Evolutionary conservation across 1,140 invertebrate species (phyloP), one percentile per base, ranked within the genome.

Genomic region (Meloidogyne chitwoodi): DNA sequence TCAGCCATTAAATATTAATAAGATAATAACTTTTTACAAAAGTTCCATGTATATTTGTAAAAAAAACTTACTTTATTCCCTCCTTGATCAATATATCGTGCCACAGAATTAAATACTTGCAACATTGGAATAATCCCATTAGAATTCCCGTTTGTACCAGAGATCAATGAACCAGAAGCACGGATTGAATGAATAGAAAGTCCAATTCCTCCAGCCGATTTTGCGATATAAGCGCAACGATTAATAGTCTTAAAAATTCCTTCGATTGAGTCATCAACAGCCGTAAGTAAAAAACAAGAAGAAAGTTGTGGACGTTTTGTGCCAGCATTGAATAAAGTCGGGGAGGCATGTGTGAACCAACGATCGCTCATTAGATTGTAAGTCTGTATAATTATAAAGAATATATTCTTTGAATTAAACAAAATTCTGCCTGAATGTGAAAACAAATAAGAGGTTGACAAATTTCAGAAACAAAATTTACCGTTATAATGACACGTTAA

Each of bases 101-200:
- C 95, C 41, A 94, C 95, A 85, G 95, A 95, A 87, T 99, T 99
- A 84, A 92, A 99, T 0, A 98, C 94, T 81, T 94, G 80, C 11
- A 99, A 89, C 94, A 99, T 97, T 0, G 96, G 96, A 44, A 99
- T 92, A n/a, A 99, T 88, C 8, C 97, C 97, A 89, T 97, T 98
- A 0, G 95, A 98, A 19, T 91, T 90, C 44, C 95, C 95, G 90
- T 95, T 95, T 14, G 95, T 98, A 11, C 96, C 95, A 78, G 92
- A 92, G 84, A 99, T 98, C 67, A 92, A 92, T 29, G 92, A 93
- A 10, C 95, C 96, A 83, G 91, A 93, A 0, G 94, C 92, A 83
- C 96, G 90, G 82, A 99, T 98, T 85, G 93, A 95, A 88, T 99
- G 96, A 1, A 98, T 91, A 90, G 96, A 96, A 0, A 99, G 85